phyloP scores from a whole-genome alignment of 2,888 invertebrate species.

The Drosophila birchii region DNA sequence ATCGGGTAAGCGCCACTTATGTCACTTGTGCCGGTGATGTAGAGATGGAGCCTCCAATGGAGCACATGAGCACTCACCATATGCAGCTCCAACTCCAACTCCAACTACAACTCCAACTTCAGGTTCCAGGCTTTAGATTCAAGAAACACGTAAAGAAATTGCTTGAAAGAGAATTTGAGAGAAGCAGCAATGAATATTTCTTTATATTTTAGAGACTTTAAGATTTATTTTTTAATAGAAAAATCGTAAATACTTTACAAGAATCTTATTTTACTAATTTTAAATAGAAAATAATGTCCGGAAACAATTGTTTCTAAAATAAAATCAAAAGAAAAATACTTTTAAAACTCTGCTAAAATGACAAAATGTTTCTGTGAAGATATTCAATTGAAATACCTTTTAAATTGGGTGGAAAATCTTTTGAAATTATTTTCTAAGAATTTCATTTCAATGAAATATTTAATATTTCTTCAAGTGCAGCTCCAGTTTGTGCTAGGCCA shows the following conservation, averaged over 20 bases:
- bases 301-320: neutral
- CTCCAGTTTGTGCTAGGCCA: conserved; percentile 68
- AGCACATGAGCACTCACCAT: conserved; percentile 56
- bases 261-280: neutral
- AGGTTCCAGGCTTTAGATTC: conserved; percentile 68
- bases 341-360: neutral
- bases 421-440: neutral
- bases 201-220: accelerated
- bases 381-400: neutral
- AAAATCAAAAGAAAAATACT: neutral
- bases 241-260: neutral
- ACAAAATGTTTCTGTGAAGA: neutral
- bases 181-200: neutral
- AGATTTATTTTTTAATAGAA: neutral
- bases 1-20: conserved; percentile 81
- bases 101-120: conserved; percentile 6
- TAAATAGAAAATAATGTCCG: neutral
- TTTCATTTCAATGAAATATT: neutral
- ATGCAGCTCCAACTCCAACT: conserved; percentile 35
- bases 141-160: conserved; percentile 6
- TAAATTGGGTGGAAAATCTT: too few relatives aligned
- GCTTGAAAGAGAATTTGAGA: accelerated
- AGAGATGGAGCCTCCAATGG: conserved; percentile 66
- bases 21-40: conserved; percentile 80
- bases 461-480: conserved; percentile 16